A percentile compares a stretch with the other conserved stretches of the same genome.
Conservation (phyloP, 92 coral and sea anemone genomes). For the Paragorgia papillata region DNA sequence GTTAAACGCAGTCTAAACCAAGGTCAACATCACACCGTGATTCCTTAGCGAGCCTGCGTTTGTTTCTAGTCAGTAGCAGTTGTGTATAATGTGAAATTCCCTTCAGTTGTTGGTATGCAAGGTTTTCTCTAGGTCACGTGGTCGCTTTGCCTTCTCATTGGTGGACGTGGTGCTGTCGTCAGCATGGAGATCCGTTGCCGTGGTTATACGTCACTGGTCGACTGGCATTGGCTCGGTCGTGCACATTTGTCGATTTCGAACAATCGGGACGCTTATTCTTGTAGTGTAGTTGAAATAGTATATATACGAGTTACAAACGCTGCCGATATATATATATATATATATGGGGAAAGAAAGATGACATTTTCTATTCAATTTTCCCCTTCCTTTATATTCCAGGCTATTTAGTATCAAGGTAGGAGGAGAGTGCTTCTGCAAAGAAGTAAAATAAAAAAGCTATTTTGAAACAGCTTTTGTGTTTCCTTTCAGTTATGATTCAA, state of each 20-base stretch:
- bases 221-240: slow-evolving; percentile 2
- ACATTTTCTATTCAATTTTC: neutral
- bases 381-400: neutral
- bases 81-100: neutral
- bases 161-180: slow-evolving; percentile 1
- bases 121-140: neutral
- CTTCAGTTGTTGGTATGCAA: neutral
- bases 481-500: too few species aligned
- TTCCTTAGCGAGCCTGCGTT: neutral
- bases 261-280: slow-evolving; percentile 6
- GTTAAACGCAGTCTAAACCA: neutral
- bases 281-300: neutral
- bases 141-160: neutral
- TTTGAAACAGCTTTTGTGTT: neutral
- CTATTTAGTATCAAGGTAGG: neutral
- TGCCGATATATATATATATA: neutral
- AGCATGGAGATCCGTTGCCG: neutral
- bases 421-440: neutral
- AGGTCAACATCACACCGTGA: too few species aligned
- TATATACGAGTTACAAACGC: too few species aligned
- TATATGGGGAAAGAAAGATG: neutral
- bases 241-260: slow-evolving; percentile 28
- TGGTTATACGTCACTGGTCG: neutral
- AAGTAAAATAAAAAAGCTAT: neutral
- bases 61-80: neutral